Percentiles rank a stretch among this genome's conserved stretches.
Evolutionary conservation across 2,797 vertebrate genomes (phyloP).

Genomic region (Gila robusta): DNA sequence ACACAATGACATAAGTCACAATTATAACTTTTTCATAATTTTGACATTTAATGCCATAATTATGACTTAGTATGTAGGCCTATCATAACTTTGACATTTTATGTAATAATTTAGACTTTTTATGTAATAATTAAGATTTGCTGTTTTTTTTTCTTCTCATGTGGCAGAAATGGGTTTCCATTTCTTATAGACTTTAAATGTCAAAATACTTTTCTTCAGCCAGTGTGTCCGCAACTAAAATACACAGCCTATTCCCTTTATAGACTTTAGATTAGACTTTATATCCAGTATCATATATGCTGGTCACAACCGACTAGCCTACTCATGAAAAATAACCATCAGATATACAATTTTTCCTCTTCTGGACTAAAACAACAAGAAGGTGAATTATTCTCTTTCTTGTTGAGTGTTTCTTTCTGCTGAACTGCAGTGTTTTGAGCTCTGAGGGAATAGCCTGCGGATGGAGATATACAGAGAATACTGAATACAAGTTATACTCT

Average conservation of each 20-base stretch:
- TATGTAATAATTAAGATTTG: neutral
- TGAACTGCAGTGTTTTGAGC: too few species aligned
- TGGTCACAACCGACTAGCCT: neutral
- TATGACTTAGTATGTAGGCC: neutral
- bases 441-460: neutral
- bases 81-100: neutral
- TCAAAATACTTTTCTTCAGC: neutral
- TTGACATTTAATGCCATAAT: neutral
- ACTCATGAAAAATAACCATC: neutral
- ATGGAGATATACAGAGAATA: neutral
- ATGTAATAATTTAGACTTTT: neutral
- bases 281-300: neutral
- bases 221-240: neutral
- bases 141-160: too few species aligned
- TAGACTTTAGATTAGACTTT: neutral
- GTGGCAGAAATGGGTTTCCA: neutral
- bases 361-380: neutral
- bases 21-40: too few species aligned
- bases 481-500: neutral
- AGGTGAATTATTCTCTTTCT: conserved; percentile 12
- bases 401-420: neutral
- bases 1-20: too few species aligned
- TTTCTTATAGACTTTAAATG: neutral
- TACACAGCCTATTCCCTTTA: neutral
- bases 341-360: neutral